Evolutionary conservation across 2,113 vertebrate species (phyloP).

Genomic region (Todiramphus saurophagus): DNA sequence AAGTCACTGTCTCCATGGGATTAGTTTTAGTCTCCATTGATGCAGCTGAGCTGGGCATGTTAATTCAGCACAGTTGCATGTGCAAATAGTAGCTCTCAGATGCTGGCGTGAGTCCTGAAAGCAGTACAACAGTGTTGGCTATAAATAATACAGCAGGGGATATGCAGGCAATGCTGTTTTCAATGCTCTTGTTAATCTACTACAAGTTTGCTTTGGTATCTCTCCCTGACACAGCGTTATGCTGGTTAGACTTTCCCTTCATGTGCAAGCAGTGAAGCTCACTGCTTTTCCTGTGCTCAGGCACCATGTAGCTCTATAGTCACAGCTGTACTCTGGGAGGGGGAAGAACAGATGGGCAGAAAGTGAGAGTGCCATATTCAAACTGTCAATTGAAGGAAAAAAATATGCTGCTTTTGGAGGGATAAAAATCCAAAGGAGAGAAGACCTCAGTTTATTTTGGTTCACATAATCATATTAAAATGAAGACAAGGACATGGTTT

Average conservation of each 20-base stretch:
- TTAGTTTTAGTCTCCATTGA: not conserved
- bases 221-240: not conserved
- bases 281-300: not conserved
- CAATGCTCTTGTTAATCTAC: not conserved
- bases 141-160: not conserved
- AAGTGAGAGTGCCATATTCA: not conserved
- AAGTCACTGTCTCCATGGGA: not conserved
- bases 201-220: constrained; percentile 34
- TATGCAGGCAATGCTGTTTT: not conserved
- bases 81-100: not conserved
- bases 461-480: not conserved
- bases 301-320: not conserved
- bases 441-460: not conserved
- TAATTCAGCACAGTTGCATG: not conserved
- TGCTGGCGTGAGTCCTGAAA: not conserved
- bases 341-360: not conserved
- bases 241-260: not conserved
- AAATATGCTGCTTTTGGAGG: not conserved
- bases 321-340: not conserved
- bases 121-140: not conserved
- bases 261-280: not conserved
- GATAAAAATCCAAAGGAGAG: not conserved
- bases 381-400: not conserved
- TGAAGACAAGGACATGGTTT: not conserved
- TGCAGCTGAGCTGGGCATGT: not conserved